Base-by-base conservation (phyloP, 2,888 invertebrate genomes). In the Eilema sororculum region DNA sequence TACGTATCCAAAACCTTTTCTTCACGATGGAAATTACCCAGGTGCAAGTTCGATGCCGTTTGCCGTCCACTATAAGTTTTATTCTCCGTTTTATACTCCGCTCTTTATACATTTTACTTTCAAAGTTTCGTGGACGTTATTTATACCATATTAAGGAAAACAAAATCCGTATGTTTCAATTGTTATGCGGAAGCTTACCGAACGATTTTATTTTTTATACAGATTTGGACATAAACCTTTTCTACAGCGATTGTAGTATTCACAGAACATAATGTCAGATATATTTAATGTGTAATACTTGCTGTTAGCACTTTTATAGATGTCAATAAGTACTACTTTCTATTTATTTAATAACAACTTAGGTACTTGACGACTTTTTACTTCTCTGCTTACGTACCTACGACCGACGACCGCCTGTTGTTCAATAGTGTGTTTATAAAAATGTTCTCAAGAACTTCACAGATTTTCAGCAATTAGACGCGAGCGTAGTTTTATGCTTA, bases 31-130 rank as follows among this genome's bases (percentile, higher is more conserved):
- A 72, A 71, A 76, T 76, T 73, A 66, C 73, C 46, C 73, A 73
- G 69, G 78, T 77, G 78, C 77, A 81, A 81, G 81, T 78, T 78
- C 77, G 64, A 20, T 52, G n/a, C 52, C 2, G 52, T n/a, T 52
- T n/a, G 8, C 52, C n/a, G 6, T 20, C 5, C 13, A 41, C 3
- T 16, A 41, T 41, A 37, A 3, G 41, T 41, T 41, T 41, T 41
- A 10, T 46, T 46, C 20, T 46, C 20, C 20, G 46, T 20, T 46
- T 46, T 20, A 20, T 46, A 46, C 37, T 22, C 22, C 13, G 13
- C 22, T 37, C n/a, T 37, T 61, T 33, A 37, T 13, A 13, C 3
- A 12, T 16, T 60, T 13, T 61, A 9, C 30, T 33, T 24, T 41
- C 16, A 5, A 41, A 41, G 13, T 5, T 16, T 41, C 41, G 16